A percentile compares a stretch with the other conserved stretches of the same genome.
Conservation (phyloP, 2,113 vertebrate species). For the Odobenus rosmarus region DNA sequence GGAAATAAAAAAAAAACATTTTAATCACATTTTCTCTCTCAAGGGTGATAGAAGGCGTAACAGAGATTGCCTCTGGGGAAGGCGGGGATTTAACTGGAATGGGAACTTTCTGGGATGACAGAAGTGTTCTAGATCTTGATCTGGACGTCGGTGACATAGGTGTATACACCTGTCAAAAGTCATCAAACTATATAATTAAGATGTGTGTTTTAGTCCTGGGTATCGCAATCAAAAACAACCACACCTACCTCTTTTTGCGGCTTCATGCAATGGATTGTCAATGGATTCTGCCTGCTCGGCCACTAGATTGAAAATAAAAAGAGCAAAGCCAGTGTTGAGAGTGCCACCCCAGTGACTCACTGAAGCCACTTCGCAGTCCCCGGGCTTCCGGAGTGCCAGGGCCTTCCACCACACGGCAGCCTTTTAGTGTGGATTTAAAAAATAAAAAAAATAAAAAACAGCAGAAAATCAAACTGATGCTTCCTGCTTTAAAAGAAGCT, state of each 20-base stretch:
- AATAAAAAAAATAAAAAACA: not conserved
- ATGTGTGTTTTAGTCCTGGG: not conserved
- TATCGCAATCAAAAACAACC: not conserved
- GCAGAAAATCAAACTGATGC: not conserved
- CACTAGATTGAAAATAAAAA: constrained; percentile 88
- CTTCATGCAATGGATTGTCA: constrained; percentile 98
- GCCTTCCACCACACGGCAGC: not conserved
- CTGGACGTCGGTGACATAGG: not conserved
- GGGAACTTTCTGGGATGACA: not conserved
- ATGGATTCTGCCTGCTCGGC: constrained; percentile 97
- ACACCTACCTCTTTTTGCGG: constrained; percentile 95
- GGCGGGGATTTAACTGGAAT: not conserved
- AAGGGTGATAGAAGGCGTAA: not conserved
- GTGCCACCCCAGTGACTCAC: not conserved
- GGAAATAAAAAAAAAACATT: not conserved
- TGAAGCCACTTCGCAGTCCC: not conserved
- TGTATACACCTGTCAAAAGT: not conserved
- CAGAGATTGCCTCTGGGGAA: not conserved
- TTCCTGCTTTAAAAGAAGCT: constrained; percentile 17
- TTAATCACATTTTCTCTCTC: not conserved
- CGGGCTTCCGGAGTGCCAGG: not conserved
- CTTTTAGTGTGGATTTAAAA: not conserved
- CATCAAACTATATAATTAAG: not conserved
- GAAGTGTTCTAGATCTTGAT: not conserved
- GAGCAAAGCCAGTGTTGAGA: not conserved